Percentiles rank a stretch among this genome's conserved stretches.
These are phyloP conservation scores for Rana temporaria DNA, from an alignment of 2,113 vertebrate species.

Conservation along the genomic window DNA sequence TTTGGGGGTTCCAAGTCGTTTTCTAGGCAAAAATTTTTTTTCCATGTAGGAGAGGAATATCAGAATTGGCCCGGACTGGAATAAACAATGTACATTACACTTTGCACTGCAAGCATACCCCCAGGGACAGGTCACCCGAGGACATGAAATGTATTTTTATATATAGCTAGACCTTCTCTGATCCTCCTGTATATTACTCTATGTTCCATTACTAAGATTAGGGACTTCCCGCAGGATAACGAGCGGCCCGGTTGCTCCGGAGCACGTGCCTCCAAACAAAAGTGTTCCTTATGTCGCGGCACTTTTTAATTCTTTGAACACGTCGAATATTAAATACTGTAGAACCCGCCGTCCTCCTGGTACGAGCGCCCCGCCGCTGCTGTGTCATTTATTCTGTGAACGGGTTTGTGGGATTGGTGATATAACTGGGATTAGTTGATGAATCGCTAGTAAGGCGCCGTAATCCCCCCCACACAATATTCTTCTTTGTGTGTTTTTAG, in stretches of 20 bases:
- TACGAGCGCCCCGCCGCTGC: neutral
- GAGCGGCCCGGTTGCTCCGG: neutral
- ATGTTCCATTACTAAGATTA: neutral
- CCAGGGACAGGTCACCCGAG: neutral
- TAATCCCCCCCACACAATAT: constrained; percentile 48
- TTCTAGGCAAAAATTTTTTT: too few species aligned
- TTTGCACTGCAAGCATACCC: neutral
- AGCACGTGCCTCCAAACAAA: constrained; percentile 1
- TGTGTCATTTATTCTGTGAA: neutral
- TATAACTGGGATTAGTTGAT: constrained; percentile 32
- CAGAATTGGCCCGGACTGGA: too few species aligned
- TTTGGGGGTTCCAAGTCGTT: too few species aligned
- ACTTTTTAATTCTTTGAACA: neutral
- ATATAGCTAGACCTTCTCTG: neutral
- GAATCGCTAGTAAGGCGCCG: neutral
- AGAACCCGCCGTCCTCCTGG: neutral
- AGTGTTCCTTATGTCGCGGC: neutral
- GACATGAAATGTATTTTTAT: neutral
- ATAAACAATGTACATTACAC: too few species aligned
- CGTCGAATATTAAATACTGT: too few species aligned
- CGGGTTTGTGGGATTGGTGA: constrained; percentile 18
- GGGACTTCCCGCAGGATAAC: constrained; percentile 3
- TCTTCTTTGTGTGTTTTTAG: constrained; percentile 37
- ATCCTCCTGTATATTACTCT: neutral
- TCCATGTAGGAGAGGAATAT: too few species aligned